Base-by-base conservation (phyloP, 2,797 vertebrate species). In the Pipistrellus kuhlii region DNA sequence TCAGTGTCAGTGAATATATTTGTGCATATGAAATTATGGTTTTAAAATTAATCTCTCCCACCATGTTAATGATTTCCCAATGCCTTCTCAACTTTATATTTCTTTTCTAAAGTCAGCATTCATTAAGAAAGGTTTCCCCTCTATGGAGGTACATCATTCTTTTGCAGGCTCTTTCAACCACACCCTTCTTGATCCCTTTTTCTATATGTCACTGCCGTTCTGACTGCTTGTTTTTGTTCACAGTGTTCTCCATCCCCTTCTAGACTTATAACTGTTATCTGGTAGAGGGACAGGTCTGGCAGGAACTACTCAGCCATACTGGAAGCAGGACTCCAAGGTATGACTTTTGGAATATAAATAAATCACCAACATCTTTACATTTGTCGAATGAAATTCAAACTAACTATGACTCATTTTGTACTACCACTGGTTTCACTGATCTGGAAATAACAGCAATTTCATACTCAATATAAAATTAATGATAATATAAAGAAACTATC, bases 361-460 rank as follows among this genome's bases (percentile, higher is more conserved):
- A 71, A 55, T 2, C 9, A 83, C 35, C 30, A 82, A 83, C 72
- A 62, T 81, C 21, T 48, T 30, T 86, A 85, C 41, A 11, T 82
- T 93, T 82, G 53, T n/a, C 85, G 32, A 93, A 69, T 95, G 80
- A 90, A 93, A 94, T 91, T 92, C 35, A 85, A 72, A 57, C n/a
- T 72, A 90, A 89, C 44, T 32, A 15, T 46, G 57, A 62, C 30
- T 73, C 25, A 91, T 59, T 93, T 90, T 95, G 1, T 75, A 57
- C 66, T 51, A 57, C 32, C 93, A 21, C 62, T 81, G 27, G 18
- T 44, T 51, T 93, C 62, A 89, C 48, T 82, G 77, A 95, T 91
- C 71, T 93, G 81, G 62, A 93, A 96, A 91, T 90, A 64, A 64
- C 12, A 94, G 69, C 84, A 85, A 87, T 87, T 95, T 95, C 41